phyloP scores from a whole-genome alignment of 2,888 invertebrate genomes.

The Brachyopa scutellaris region DNA sequence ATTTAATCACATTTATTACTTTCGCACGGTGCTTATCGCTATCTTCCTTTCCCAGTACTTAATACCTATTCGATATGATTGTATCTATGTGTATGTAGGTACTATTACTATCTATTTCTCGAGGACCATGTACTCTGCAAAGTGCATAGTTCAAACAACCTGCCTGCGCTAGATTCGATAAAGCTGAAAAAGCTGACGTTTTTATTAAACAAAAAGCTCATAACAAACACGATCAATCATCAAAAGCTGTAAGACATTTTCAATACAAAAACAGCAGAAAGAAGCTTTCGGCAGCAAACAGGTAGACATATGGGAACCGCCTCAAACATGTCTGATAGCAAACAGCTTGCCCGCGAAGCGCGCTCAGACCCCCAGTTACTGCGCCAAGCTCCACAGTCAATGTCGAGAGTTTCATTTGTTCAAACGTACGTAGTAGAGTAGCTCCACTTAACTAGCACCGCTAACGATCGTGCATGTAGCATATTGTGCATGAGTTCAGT shows the following conservation, averaged over 20 bases:
- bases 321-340: constrained; percentile 52
- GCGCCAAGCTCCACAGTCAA: constrained; percentile 57
- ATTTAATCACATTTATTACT: no score
- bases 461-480: constrained; percentile 37
- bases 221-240: constrained; percentile 45
- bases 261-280: constrained; percentile 48
- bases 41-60: no score
- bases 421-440: constrained; percentile 39
- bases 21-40: no score
- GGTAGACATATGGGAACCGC: background rate
- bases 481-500: constrained; percentile 28
- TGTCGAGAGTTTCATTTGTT: constrained; percentile 64
- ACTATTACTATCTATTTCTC: no score
- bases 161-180: no score
- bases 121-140: no score
- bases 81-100: no score
- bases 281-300: constrained; percentile 41
- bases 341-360: background rate
- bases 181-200: no score
- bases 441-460: constrained; percentile 30
- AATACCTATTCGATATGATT: no score
- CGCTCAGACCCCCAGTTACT: constrained; percentile 23
- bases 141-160: no score
- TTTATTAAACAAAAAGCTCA: constrained; percentile 15
- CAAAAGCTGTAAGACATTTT: constrained; percentile 36